A percentile compares a stretch with the other conserved stretches of the same genome.
Evolutionary conservation across 2,113 vertebrate species (phyloP).

Genomic region (Nesoenas mayeri): DNA sequence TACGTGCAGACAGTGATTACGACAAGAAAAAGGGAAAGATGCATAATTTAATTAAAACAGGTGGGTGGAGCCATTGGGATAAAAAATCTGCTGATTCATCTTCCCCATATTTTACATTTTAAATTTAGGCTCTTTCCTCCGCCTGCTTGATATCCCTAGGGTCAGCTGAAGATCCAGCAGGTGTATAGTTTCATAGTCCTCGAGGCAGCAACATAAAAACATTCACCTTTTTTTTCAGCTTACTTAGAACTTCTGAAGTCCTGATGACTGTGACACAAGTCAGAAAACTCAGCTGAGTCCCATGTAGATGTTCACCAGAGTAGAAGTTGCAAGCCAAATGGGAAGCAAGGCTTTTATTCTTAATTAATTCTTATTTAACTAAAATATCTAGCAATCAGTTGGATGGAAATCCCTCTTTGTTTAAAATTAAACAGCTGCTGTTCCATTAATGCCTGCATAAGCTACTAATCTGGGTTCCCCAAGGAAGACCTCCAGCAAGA

Average conservation of each 20-base stretch:
- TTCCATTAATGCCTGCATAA: slow-evolving; percentile 17
- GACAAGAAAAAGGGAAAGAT: background rate
- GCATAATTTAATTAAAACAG: background rate
- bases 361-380: slow-evolving; percentile 52
- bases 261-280: background rate
- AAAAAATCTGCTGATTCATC: slow-evolving; percentile 7
- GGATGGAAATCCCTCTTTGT: slow-evolving; percentile 50
- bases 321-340: background rate
- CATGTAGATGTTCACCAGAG: background rate
- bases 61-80: background rate
- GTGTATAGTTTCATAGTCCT: background rate
- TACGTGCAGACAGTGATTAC: background rate
- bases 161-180: background rate
- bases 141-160: background rate
- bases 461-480: background rate
- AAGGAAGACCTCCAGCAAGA: slow-evolving; percentile 45
- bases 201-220: background rate
- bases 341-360: background rate
- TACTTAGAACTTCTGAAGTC: background rate
- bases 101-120: background rate
- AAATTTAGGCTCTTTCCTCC: background rate
- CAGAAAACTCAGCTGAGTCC: background rate
- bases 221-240: background rate
- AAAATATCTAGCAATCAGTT: slow-evolving; percentile 52
- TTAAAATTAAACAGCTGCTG: slow-evolving; percentile 53